Conservation (phyloP, 2,888 invertebrate genomes). For the Xanthia togata region DNA sequence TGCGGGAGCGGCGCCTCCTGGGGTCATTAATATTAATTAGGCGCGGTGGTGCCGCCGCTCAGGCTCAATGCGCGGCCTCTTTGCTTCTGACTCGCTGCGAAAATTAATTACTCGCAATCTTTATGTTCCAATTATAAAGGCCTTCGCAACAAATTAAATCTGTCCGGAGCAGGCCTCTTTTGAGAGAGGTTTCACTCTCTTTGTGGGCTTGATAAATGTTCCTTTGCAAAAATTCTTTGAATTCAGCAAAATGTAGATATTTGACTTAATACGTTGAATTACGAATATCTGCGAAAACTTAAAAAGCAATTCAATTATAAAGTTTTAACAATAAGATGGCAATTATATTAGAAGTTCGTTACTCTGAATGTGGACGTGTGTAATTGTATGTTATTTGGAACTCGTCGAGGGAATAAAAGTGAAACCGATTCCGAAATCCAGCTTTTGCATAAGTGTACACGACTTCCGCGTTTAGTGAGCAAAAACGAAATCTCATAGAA, state of each 20-base stretch:
- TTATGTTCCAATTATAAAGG: slow-evolving; percentile 91
- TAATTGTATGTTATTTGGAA: slow-evolving; percentile 87
- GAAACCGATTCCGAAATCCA: slow-evolving; percentile 85
- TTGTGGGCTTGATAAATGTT: slow-evolving; percentile 91
- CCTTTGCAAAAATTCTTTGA: slow-evolving; percentile 87
- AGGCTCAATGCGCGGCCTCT: slow-evolving; percentile 86
- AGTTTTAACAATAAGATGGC: slow-evolving; percentile 77
- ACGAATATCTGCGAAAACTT: slow-evolving; percentile 80
- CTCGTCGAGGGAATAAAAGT: slow-evolving; percentile 81
- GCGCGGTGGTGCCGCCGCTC: slow-evolving; percentile 83
- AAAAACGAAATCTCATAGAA: slow-evolving; percentile 86
- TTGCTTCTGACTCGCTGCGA: slow-evolving; percentile 90
- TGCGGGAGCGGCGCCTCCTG: slow-evolving; percentile 80
- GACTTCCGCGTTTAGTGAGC: slow-evolving; percentile 87
- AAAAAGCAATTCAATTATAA: slow-evolving; percentile 75
- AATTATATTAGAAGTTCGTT: slow-evolving; percentile 79
- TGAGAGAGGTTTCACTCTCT: slow-evolving; percentile 90
- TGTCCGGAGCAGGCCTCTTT: slow-evolving; percentile 90
- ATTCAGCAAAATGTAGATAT: slow-evolving; percentile 86
- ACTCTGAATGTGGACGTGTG: slow-evolving; percentile 76
- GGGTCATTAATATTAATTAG: slow-evolving; percentile 90
- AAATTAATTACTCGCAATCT: slow-evolving; percentile 91
- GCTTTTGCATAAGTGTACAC: slow-evolving; percentile 88
- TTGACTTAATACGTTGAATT: slow-evolving; percentile 85
- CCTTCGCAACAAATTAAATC: slow-evolving; percentile 91